These are phyloP conservation scores for Chrysochloris asiatica DNA, from an alignment of 2,113 vertebrate genomes.

Conservation along the genomic window DNA sequence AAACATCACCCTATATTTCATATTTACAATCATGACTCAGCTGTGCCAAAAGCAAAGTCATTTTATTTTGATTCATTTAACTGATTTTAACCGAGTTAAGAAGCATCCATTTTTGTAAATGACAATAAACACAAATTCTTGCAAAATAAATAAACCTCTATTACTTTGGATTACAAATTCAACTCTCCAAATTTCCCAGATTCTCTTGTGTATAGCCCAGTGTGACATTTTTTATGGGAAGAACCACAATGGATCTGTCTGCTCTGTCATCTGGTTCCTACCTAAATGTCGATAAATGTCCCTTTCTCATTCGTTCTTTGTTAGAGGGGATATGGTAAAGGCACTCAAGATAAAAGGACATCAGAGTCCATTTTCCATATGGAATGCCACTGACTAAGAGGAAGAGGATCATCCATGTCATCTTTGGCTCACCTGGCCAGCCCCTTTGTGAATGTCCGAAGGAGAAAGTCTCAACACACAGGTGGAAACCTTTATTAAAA, in stretches of 20 bases:
- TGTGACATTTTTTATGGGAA: not conserved
- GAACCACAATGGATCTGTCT: not conserved
- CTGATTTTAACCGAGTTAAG: not conserved
- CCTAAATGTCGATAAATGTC: not conserved
- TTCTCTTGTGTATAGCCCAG: not conserved
- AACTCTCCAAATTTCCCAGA: not conserved
- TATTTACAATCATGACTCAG: not conserved
- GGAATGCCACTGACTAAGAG: not conserved
- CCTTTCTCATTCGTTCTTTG: not conserved
- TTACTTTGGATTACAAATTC: not conserved
- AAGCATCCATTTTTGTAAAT: not conserved
- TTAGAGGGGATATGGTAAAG: not conserved
- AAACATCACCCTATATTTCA: not conserved
- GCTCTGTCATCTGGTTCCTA: not conserved
- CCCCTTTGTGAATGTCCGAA: not conserved
- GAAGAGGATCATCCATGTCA: too few species aligned
- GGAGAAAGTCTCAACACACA: not conserved
- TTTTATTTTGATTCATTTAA: constrained; percentile 17
- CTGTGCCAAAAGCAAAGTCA: not conserved
- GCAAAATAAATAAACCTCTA: not conserved
- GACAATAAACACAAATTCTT: not conserved
- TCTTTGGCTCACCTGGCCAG: too few species aligned
- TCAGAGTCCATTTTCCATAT: not conserved
- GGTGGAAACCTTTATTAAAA: not conserved
- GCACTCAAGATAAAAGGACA: not conserved